Base-by-base conservation (phyloP, 2,888 invertebrate species). In the Zaprionus bogoriensis region DNA sequence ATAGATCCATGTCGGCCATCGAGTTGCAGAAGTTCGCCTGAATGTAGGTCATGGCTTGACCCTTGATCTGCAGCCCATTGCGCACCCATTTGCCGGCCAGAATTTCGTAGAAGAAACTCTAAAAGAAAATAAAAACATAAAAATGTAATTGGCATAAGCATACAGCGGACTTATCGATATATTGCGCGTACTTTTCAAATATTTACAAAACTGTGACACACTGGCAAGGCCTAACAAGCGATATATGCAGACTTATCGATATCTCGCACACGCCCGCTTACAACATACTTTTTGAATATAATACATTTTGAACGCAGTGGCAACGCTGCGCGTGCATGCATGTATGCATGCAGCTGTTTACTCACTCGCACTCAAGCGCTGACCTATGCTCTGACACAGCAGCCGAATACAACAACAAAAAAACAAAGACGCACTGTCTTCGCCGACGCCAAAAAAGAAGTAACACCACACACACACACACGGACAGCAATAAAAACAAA, bases 1-100 rank as follows among this genome's bases (percentile, higher is more conserved):
- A 99, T 73, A 99, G 92, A 92, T 99, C 99, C 89, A 98, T 97
- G 91, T 99, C 99, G 9, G 98, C 97, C 97, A 99, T 98, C 9
- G 98, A 98, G 92, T 98, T 98, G 92, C 98, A 99, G 92, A 99
- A 99, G 92, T 99, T 98, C 80, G 98, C 98, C 91, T 99, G 99
- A 87, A 98, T 97, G 91, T 99, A 99, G 14, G 98, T 98, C 98
- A 98, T 98, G 28, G 98, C 98, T 92, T 99, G 99, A n/a, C 98
- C 98, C 91, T 97, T 97, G 88, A 99, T 98, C 92, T 98, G 98
- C 7, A 98, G 93, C 0, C 99, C 99, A 92, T 99, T 99, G 70
- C 99, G 94, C 51, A 98, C 97, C 99, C 99, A 99, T 88, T 98
- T 93, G 6, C 97, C 97, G 65, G 96, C 95, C 63, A 98, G 93